phyloP scores from a whole-genome alignment of 2,113 vertebrate species.

The Proterorhinus semilunaris region DNA sequence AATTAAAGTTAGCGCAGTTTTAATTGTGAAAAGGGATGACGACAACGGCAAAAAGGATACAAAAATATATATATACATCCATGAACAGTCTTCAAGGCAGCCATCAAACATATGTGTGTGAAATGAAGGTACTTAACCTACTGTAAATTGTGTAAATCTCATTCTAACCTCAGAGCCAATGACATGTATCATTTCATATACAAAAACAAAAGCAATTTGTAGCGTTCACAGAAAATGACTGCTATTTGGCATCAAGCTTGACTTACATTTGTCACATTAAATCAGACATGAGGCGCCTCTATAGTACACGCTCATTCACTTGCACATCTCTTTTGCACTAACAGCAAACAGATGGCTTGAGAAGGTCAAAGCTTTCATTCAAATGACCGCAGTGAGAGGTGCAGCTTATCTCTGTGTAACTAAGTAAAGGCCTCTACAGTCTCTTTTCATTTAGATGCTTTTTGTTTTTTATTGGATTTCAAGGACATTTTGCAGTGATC shows the following conservation, averaged over 20 bases:
- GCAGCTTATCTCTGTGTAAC: conserved; percentile 30
- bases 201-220: background rate
- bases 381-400: conserved; percentile 44
- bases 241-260: background rate
- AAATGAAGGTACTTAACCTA: no score
- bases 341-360: conserved; percentile 63
- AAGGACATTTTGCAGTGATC: conserved; percentile 59
- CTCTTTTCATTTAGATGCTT: conserved; percentile 64
- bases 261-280: background rate
- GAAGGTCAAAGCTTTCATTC: conserved; percentile 54
- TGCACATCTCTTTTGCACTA: conserved; percentile 34
- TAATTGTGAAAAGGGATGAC: no score
- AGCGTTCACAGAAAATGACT: background rate
- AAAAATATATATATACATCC: no score
- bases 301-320: conserved; percentile 41
- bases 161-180: no score
- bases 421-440: conserved; percentile 40
- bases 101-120: no score
- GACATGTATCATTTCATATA: background rate
- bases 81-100: no score
- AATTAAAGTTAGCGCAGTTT: no score
- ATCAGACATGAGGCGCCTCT: conserved; percentile 9
- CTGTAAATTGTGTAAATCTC: no score
- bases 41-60: no score
- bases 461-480: conserved; percentile 66